Base-by-base conservation (phyloP, 2,797 vertebrate genomes). In the Lepidocolaptes lacrymiger region DNA sequence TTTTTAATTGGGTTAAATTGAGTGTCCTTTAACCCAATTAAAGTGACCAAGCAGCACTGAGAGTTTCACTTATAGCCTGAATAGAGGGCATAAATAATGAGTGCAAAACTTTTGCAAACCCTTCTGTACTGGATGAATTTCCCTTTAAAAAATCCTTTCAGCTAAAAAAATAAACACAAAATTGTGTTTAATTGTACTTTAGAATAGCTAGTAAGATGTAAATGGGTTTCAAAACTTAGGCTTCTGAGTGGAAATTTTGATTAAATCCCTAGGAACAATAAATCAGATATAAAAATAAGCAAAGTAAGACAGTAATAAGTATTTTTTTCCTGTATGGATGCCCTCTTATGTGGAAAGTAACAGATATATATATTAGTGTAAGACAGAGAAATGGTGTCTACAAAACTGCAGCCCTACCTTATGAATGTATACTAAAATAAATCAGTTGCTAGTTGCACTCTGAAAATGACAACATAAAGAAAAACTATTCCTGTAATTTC, bases 171-270 rank as follows among this genome's bases (percentile, higher is more conserved):
- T 43, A 69, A 76, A 82, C 10, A 39, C 41, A 77, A 83, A 89
- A 77, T 83, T n/a, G n/a, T n/a, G n/a, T n/a, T 94, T 91, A 95
- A 85, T 52, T 92, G 15, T 61, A 67, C 89, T 97, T 87, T 58
- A 91, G 73, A 92, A 90, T 32, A 89, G 46, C 82, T 86, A 78
- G 44, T 43, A 71, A 93, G 61, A 92, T 75, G 41, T 43, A 93
- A 95, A 95, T 96, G 85, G 20, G 43, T 90, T 97, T 96, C 71
- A 90, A 95, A 97, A 97, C 96, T 96, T 90, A 96, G 88, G 55
- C 41, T 95, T 80, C 87, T 89, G 27, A 64, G 46, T 28, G 36
- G 43, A 67, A 91, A 88, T 56, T 96, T 94, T 97, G 93, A 96
- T 97, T 97, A 96, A 97, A 96, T 62, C 49, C 69, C 67, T 59